Evolutionary conservation across 2,888 invertebrate species (phyloP).

Genomic region (Biston betularia): DNA sequence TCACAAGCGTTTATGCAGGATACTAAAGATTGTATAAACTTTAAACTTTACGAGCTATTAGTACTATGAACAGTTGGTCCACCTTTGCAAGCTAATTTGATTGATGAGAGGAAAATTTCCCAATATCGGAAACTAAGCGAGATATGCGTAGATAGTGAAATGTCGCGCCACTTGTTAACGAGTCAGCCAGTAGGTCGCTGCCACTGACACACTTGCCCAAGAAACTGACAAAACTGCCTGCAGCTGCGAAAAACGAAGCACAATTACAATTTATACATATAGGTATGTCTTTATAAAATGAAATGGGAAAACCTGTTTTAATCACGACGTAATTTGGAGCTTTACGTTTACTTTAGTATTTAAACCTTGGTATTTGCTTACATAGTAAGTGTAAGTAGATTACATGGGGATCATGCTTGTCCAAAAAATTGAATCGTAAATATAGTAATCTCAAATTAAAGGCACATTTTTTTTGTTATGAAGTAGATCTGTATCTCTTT

Average conservation of each 20-base stretch:
- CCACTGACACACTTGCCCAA: conserved; percentile 74
- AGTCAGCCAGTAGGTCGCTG: conserved; percentile 74
- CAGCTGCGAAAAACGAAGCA: conserved; percentile 62
- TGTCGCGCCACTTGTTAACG: conserved; percentile 60
- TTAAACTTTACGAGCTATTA: no score
- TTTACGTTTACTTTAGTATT: conserved; percentile 5
- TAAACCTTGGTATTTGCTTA: conserved; percentile 17
- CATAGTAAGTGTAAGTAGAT: neutral
- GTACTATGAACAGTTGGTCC: neutral
- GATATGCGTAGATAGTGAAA: conserved; percentile 71
- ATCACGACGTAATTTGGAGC: conserved; percentile 18
- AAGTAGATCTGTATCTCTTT: conserved; percentile 7
- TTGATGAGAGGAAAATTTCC: conserved; percentile 29
- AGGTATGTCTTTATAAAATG: conserved; percentile 36
- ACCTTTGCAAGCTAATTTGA: conserved; percentile 7
- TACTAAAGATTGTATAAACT: no score
- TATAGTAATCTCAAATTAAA: neutral
- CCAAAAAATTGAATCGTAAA: conserved; percentile 1
- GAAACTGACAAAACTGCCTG: conserved; percentile 68
- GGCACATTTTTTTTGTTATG: neutral
- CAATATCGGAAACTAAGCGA: conserved; percentile 50
- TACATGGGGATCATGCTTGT: neutral
- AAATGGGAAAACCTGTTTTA: conserved; percentile 33
- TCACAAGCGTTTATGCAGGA: no score
- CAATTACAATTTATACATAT: conserved; percentile 38